These are phyloP conservation scores for Carterocephalus palaemon DNA, from an alignment of 2,888 invertebrate species.

Conservation along the genomic window DNA sequence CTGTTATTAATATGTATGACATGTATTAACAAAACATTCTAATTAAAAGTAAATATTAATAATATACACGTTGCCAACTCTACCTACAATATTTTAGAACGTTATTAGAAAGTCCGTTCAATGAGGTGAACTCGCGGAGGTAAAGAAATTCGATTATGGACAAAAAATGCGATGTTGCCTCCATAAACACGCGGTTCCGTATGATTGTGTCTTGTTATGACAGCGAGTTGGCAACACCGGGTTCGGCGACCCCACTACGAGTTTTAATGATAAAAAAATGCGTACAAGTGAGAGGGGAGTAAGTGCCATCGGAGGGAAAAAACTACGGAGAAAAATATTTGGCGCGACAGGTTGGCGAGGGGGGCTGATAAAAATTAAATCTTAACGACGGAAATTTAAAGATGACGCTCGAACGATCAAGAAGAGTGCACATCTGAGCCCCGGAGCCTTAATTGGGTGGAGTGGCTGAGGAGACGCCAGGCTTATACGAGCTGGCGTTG, in stretches of 20 bases:
- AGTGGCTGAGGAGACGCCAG: slow-evolving; percentile 51
- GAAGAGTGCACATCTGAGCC: slow-evolving; percentile 78
- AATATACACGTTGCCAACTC: too few species aligned
- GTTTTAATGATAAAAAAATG: slow-evolving; percentile 80
- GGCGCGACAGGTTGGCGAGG: slow-evolving; percentile 76
- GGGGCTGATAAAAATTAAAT: slow-evolving; percentile 77
- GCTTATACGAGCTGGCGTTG: slow-evolving; percentile 37
- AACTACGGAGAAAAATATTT: slow-evolving; percentile 79
- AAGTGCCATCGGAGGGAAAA: slow-evolving; percentile 78
- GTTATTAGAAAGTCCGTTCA: too few species aligned
- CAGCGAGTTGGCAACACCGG: slow-evolving; percentile 69
- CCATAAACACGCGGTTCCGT: slow-evolving; percentile 45
- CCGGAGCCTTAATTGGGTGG: slow-evolving; percentile 74
- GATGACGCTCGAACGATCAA: slow-evolving; percentile 78
- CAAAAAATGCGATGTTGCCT: slow-evolving; percentile 52
- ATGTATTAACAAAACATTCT: too few species aligned
- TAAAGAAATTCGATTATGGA: slow-evolving; percentile 10
- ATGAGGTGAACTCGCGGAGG: too few species aligned
- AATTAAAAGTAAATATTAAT: too few species aligned
- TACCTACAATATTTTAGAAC: too few species aligned
- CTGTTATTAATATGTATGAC: too few species aligned
- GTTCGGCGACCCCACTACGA: slow-evolving; percentile 76
- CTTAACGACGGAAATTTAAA: slow-evolving; percentile 80
- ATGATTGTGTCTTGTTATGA: slow-evolving; percentile 77
- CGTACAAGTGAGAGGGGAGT: slow-evolving; percentile 74